phyloP scores from a whole-genome alignment of 2,888 invertebrate species.

The Xylocampa areola region DNA sequence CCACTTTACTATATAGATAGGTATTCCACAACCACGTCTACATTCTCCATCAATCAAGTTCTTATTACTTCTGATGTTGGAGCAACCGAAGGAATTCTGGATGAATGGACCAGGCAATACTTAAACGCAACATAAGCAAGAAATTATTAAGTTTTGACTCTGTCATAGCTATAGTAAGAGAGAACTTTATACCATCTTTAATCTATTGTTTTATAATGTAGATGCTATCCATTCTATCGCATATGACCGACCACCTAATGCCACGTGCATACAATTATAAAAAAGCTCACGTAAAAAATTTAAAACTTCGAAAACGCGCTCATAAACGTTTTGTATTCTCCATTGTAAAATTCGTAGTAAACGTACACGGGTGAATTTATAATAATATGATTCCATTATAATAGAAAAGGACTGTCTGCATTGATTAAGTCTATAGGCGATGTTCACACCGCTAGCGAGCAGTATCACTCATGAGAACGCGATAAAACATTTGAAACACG shows the following conservation, averaged over 20 bases:
- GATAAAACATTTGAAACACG: slow-evolving; percentile 36
- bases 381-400: slow-evolving; percentile 60
- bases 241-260: neutral
- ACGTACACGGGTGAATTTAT: slow-evolving; percentile 62
- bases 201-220: neutral
- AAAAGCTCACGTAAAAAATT: slow-evolving; percentile 60
- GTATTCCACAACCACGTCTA: neutral
- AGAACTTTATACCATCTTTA: neutral
- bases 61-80: too few species aligned
- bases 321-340: slow-evolving; percentile 64
- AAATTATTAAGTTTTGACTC: too few species aligned
- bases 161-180: too few species aligned
- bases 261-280: slow-evolving; percentile 50
- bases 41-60: slow-evolving; percentile 8
- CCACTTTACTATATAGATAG: slow-evolving; percentile 11
- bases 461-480: slow-evolving; percentile 2
- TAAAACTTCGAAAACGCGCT: slow-evolving; percentile 62
- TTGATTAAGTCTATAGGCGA: slow-evolving; percentile 51
- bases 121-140: too few species aligned
- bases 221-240: neutral
- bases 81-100: too few species aligned
- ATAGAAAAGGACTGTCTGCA: slow-evolving; percentile 63
- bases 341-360: slow-evolving; percentile 69
- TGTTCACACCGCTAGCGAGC: slow-evolving; percentile 37
- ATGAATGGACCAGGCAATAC: too few species aligned